Base-by-base conservation (phyloP, 2,797 vertebrate genomes). In the Pipistrellus pipistrellus region DNA sequence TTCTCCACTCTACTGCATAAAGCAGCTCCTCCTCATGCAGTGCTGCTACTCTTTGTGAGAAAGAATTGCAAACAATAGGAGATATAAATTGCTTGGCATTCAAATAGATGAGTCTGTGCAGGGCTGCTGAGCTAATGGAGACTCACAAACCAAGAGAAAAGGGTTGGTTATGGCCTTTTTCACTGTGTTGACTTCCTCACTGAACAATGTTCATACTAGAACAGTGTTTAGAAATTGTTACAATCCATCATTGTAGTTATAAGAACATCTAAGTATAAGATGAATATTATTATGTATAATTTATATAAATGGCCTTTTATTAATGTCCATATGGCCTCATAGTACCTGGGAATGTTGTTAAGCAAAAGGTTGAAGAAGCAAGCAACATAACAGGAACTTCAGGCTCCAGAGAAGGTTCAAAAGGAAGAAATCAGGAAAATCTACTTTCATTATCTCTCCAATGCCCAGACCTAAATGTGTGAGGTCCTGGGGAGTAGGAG, bases 371-470 rank as follows among this genome's bases (percentile, higher is more conserved):
- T 78, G n/a, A 23, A 85, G 46, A 84, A 85, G 9, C 64, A 85
- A 10, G 48, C 93, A 85, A 66, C 86, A 38, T 53, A 77, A 80
- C 44, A 93, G 72, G 86, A 91, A 85, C 32, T 41, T 66, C 7
- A 71, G n/a, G 14, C 41, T 76, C n/a, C 48, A 46, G 90, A 86
- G 62, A 14, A 86, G 30, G 2, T 87, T 87, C 48, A 73, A 71
- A 89, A 77, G 32, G 30, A 92, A 93, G 10, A 51, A 92, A 44
- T n/a, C 27, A 2, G 23, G 32, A 18, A 76, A 81, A 46, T 38
- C 2, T 38, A 53, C 51, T 32, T 44, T 73, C 13, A 71, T 5
- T 18, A 8, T 72, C 55, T 89, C 46, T 89, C 11, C 48, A 87
- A 57, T 32, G n/a, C 21, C 9, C n/a, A 86, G 27, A 64, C 32